A percentile compares a stretch with the other conserved stretches of the same genome.
phyloP scores from a whole-genome alignment of 2,797 vertebrate genomes.

The Loris lydekkerianus region DNA sequence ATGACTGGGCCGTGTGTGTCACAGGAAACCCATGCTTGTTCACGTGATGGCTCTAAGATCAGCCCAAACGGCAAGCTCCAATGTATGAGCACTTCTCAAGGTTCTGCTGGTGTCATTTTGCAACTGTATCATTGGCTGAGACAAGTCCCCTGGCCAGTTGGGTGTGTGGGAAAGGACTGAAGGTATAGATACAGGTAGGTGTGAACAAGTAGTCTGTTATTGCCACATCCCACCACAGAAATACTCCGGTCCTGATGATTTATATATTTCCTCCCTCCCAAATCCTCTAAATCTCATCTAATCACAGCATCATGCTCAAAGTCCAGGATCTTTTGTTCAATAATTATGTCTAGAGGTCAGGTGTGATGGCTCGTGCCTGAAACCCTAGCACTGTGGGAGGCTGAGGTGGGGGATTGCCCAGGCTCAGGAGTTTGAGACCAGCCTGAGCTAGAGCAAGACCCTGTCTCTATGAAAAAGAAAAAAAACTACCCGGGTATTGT shows the following conservation, averaged over 20 bases:
- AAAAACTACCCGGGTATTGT: too few relatives aligned
- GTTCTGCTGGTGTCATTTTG: not conserved
- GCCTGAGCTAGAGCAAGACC: too few relatives aligned
- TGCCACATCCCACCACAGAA: not conserved
- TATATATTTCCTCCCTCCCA: not conserved
- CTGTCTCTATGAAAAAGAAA: too few relatives aligned
- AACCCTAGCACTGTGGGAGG: too few relatives aligned
- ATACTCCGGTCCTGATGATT: not conserved
- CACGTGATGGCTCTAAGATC: not conserved
- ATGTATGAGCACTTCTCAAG: not conserved
- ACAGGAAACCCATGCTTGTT: not conserved
- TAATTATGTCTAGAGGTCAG: not conserved
- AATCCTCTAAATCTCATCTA: not conserved
- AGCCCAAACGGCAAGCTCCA: not conserved
- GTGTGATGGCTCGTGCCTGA: too few relatives aligned
- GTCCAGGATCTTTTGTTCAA: not conserved
- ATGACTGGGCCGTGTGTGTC: not conserved
- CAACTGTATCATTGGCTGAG: constrained; percentile 12
- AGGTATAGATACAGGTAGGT: not conserved
- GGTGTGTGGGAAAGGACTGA: not conserved
- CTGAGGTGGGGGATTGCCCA: too few relatives aligned
- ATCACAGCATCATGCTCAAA: not conserved
- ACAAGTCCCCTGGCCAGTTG: not conserved
- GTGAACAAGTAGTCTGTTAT: not conserved
- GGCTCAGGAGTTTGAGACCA: too few relatives aligned